A percentile compares a stretch with the other conserved stretches of the same genome.
Conservation (phyloP, 2,113 vertebrate species). For the Urocitellus parryii region DNA sequence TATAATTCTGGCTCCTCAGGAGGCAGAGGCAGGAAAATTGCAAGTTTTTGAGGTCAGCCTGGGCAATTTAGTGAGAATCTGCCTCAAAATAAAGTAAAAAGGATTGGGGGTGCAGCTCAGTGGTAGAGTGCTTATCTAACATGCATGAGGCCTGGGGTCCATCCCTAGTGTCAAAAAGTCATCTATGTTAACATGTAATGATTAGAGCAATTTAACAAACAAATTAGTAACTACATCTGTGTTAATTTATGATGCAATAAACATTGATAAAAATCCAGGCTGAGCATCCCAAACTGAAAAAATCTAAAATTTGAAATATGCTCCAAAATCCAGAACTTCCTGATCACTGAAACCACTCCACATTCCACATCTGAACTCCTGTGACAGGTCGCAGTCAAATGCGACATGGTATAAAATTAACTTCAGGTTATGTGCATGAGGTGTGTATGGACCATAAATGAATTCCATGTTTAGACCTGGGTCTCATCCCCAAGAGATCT, state of each 20-base stretch:
- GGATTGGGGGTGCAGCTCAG: not conserved
- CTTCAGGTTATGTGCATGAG: not conserved
- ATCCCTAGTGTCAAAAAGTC: not conserved
- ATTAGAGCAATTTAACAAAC: not conserved
- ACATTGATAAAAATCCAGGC: not conserved
- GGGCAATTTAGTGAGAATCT: not conserved
- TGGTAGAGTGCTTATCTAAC: not conserved
- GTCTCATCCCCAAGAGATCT: not conserved
- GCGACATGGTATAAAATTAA: too few species aligned
- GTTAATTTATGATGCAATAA: not conserved
- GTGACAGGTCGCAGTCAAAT: too few species aligned
- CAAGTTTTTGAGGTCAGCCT: not conserved
- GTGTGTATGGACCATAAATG: not conserved
- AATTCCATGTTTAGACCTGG: not conserved
- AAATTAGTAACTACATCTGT: constrained; percentile 7
- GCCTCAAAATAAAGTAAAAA: not conserved
- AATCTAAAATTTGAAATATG: not conserved
- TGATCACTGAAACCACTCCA: not conserved
- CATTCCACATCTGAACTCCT: not conserved
- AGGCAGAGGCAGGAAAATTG: not conserved
- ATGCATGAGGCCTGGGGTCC: not conserved
- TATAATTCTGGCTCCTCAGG: not conserved
- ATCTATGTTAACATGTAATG: not conserved
- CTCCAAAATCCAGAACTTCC: not conserved
- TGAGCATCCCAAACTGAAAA: not conserved